Evolutionary conservation across 2,888 invertebrate species (phyloP).

Genomic region (Idaea biselata): DNA sequence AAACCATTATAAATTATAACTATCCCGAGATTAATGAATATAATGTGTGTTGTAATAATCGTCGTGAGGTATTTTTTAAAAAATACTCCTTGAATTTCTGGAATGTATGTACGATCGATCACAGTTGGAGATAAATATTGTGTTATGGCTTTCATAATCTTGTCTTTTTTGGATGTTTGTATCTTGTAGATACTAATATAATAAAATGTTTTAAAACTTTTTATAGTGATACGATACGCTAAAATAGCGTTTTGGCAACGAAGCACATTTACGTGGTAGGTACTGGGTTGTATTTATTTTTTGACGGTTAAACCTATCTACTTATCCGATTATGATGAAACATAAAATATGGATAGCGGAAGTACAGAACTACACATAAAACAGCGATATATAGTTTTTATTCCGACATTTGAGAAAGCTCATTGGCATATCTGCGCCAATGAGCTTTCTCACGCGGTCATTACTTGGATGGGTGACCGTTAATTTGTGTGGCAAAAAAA

Average conservation of each 20-base stretch:
- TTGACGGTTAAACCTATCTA: too few relatives aligned
- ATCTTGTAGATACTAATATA: slow-evolving; percentile 26
- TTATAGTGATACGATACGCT: neutral
- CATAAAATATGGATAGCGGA: too few relatives aligned
- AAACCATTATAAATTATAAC: slow-evolving; percentile 65
- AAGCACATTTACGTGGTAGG: neutral
- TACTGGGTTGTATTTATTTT: too few relatives aligned
- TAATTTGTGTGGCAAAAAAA: too few relatives aligned
- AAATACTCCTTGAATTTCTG: slow-evolving; percentile 52
- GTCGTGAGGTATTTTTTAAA: slow-evolving; percentile 49
- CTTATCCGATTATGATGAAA: too few relatives aligned
- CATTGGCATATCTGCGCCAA: too few relatives aligned
- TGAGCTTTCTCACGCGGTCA: too few relatives aligned
- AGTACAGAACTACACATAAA: too few relatives aligned
- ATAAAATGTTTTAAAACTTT: slow-evolving; percentile 26
- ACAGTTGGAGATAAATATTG: slow-evolving; percentile 27
- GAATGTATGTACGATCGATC: slow-evolving; percentile 48
- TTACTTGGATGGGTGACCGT: too few relatives aligned
- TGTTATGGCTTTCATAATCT: slow-evolving; percentile 27
- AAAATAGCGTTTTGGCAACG: neutral
- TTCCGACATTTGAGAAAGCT: too few relatives aligned
- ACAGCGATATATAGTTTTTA: too few relatives aligned
- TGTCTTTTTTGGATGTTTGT: slow-evolving; percentile 22
- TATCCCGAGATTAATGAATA: slow-evolving; percentile 64
- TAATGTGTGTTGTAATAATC: slow-evolving; percentile 64